Percentiles rank a stretch among this genome's conserved stretches.
Evolutionary conservation across 1,140 invertebrate genomes (phyloP).

Genomic region (fruit fly (Drosophila melanogaster)): DNA sequence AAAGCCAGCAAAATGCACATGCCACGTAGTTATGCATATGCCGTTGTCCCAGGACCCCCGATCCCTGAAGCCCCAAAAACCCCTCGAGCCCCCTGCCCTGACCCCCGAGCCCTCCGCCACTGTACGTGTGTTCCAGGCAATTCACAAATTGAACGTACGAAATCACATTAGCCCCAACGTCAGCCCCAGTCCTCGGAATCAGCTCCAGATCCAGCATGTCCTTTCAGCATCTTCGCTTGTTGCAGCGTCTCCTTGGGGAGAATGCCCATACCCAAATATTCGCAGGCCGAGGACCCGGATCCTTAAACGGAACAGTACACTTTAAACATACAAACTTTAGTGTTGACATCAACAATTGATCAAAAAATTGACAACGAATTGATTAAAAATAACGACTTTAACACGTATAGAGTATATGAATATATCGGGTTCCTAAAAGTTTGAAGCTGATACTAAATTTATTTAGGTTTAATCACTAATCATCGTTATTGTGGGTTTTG

Average conservation of each 20-base stretch:
- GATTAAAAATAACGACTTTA: too few species aligned
- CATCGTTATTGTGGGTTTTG: too few species aligned
- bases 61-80: background rate
- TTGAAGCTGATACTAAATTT: too few species aligned
- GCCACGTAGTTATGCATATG: conserved; percentile 80
- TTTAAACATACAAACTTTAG: background rate
- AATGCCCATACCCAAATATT: conserved; percentile 20
- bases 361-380: too few species aligned
- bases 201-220: conserved; percentile 25
- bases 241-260: conserved; percentile 54
- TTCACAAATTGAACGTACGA: conserved; percentile 80
- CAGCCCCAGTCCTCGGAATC: conserved; percentile 33
- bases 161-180: conserved; percentile 72
- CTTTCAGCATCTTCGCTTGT: conserved; percentile 67
- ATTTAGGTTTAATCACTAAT: too few species aligned
- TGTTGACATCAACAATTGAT: too few species aligned
- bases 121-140: conserved; percentile 61
- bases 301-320: conserved; percentile 4
- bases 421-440: too few species aligned
- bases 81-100: background rate
- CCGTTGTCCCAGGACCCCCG: conserved; percentile 29
- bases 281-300: conserved; percentile 12
- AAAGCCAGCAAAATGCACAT: conserved; percentile 66
- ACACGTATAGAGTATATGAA: too few species aligned
- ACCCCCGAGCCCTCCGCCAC: background rate